phyloP scores from a whole-genome alignment of 2,888 invertebrate genomes.

The Orthosia gothica region DNA sequence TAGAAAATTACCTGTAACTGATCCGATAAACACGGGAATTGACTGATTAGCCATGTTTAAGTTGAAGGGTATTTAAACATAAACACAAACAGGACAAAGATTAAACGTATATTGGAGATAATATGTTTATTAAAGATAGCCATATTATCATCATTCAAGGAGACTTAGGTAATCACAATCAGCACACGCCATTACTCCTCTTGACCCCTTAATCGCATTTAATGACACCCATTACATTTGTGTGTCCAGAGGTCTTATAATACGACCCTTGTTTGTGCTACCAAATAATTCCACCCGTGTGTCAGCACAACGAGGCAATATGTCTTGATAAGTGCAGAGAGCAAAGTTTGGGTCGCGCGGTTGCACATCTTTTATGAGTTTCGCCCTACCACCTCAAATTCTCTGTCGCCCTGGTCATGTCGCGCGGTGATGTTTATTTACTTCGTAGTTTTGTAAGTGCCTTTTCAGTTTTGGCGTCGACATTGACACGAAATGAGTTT shows the following conservation, averaged over 20 bases:
- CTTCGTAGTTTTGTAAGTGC: conserved; percentile 38
- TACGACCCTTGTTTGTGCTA: conserved; percentile 37
- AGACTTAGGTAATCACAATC: neutral
- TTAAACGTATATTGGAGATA: neutral
- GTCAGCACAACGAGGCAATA: conserved; percentile 72
- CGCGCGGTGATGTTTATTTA: conserved; percentile 46
- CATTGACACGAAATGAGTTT: conserved; percentile 22
- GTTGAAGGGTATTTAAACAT: no score
- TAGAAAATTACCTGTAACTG: neutral
- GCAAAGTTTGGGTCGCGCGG: conserved; percentile 78
- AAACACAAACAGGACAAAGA: no score
- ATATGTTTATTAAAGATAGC: neutral
- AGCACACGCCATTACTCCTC: neutral
- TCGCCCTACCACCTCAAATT: conserved; percentile 69
- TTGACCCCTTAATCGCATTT: neutral
- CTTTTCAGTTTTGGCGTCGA: conserved; percentile 31
- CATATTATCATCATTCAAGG: neutral
- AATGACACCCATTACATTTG: neutral
- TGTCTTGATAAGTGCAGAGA: conserved; percentile 80
- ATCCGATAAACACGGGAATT: no score
- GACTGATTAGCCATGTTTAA: no score
- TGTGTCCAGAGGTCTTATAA: conserved; percentile 13
- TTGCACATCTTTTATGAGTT: conserved; percentile 76
- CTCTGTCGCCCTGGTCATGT: conserved; percentile 71
- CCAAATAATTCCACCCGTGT: conserved; percentile 58